Base-by-base conservation (phyloP, 1,140 invertebrate species). In the Calosoma granatense region DNA sequence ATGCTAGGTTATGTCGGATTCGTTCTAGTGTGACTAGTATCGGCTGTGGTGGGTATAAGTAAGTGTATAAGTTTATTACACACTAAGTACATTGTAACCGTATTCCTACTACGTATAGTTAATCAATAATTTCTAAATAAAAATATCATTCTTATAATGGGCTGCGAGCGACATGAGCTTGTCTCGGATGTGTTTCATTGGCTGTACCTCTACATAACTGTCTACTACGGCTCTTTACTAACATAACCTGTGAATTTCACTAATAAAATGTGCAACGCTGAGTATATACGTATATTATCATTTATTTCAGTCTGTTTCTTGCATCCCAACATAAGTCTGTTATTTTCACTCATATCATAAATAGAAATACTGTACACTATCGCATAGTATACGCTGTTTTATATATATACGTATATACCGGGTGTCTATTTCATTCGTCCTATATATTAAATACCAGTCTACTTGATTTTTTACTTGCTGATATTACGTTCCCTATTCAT, bases 61-160 rank as follows among this genome's bases (percentile, higher is more conserved):
- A 47, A 47, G 15, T 47, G 41, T 47, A 47, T 47, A 47, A 47
- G 17, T 12, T 11, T 12, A 47, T 11, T 4, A 6, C 4, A 30
- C 4, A 11, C 9, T 17, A 47, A 47, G 9, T 47, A 47, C 4
- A 47, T 30, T 9, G 15, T 47, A 47, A 47, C 9, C 17, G 41
- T 47, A 47, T 47, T 47, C 41, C 41, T 47, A 47, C 17, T 47
- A 47, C 17, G 41, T 14, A 47, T 47, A 47, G 41, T 47, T 47
- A 47, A 12, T 47, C 17, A 47, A 12, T 11, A 47, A 11, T 11
- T 12, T 47, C 3, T 47, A 36, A 36, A 9, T 47, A 47, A 47
- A 47, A 17, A 47, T 47, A 47, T 47, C 41, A 17, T 47, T 47
- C 4, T 47, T 47, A 47, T 17, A 17, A 11, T 47, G 41, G 6